A percentile compares a stretch with the other conserved stretches of the same genome.
phyloP scores from a whole-genome alignment of 2,113 vertebrate genomes.

The Hippoglossus stenolepis region DNA sequence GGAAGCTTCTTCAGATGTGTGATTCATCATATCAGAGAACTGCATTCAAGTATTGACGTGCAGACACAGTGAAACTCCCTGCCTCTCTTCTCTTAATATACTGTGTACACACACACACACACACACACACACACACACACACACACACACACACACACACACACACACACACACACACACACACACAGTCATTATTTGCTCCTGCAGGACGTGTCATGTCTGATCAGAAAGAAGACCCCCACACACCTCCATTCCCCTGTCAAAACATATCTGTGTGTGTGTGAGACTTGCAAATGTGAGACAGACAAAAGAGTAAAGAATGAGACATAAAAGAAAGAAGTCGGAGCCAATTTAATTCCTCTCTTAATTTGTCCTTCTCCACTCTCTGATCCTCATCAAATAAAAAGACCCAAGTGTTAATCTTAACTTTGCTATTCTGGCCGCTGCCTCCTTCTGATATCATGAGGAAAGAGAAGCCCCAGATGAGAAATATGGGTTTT shows the following conservation, averaged over 20 bases:
- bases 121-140: background rate
- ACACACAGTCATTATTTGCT: constrained; percentile 34
- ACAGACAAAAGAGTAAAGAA: constrained; percentile 17
- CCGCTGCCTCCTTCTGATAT: constrained; percentile 3
- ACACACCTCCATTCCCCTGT: constrained; percentile 34
- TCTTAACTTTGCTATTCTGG: constrained; percentile 33
- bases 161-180: background rate
- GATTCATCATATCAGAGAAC: constrained; percentile 48
- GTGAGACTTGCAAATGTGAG: constrained; percentile 34
- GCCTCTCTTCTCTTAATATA: background rate
- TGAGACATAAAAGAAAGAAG: constrained; percentile 26
- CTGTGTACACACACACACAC: background rate
- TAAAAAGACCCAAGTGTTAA: constrained; percentile 34
- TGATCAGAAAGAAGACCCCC: constrained; percentile 39
- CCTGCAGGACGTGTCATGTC: constrained; percentile 35
- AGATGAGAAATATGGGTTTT: constrained; percentile 24
- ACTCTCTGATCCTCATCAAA: constrained; percentile 8
- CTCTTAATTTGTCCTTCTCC: constrained; percentile 2
- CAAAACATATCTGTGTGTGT: constrained; percentile 29
- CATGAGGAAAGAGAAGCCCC: constrained; percentile 27
- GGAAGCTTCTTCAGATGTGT: constrained; percentile 31
- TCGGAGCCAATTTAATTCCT: constrained; percentile 46
- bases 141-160: no score
- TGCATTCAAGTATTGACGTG: constrained; percentile 32
- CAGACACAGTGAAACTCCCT: constrained; percentile 17